Evolutionary conservation across 37 sponge, comb jelly and placozoan genomes (phyloP).

Genomic region (Halisarca cf. caerulea): DNA sequence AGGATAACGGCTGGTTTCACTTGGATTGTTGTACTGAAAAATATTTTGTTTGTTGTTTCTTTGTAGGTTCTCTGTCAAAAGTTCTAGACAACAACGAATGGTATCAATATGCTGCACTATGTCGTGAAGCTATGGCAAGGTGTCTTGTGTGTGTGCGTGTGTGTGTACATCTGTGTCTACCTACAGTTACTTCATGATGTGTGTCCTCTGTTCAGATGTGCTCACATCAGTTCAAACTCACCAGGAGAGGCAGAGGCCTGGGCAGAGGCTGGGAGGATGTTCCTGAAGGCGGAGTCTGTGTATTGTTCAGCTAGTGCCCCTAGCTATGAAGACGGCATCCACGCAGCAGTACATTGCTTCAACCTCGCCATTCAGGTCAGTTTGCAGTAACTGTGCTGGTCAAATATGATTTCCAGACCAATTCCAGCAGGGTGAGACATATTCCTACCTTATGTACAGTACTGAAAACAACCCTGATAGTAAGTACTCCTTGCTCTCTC

Average conservation of each 20-base stretch:
- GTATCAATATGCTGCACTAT: conserved; percentile 62
- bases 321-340: conserved; percentile 54
- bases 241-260: conserved; percentile 74
- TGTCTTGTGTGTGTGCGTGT: conserved; percentile 1
- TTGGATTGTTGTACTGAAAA: too few relatives aligned
- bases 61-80: conserved; percentile 68
- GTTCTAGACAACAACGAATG: conserved; percentile 68
- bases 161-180: not conserved
- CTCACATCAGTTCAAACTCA: conserved; percentile 57
- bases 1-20: too few relatives aligned
- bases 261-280: conserved; percentile 76
- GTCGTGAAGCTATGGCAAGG: conserved; percentile 80
- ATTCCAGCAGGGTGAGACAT: too few relatives aligned
- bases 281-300: conserved; percentile 56
- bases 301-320: conserved; percentile 31
- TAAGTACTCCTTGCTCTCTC: too few relatives aligned
- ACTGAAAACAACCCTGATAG: too few relatives aligned
- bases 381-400: too few relatives aligned
- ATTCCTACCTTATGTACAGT: too few relatives aligned
- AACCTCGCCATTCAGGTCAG: conserved; percentile 56
- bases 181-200: not conserved
- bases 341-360: conserved; percentile 73
- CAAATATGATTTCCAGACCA: too few relatives aligned
- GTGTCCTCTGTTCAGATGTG: conserved; percentile 51
- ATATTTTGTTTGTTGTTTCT: too few relatives aligned